Evolutionary conservation across 1,140 invertebrate genomes (phyloP).

Genomic region (Hycleus phaleratus): DNA sequence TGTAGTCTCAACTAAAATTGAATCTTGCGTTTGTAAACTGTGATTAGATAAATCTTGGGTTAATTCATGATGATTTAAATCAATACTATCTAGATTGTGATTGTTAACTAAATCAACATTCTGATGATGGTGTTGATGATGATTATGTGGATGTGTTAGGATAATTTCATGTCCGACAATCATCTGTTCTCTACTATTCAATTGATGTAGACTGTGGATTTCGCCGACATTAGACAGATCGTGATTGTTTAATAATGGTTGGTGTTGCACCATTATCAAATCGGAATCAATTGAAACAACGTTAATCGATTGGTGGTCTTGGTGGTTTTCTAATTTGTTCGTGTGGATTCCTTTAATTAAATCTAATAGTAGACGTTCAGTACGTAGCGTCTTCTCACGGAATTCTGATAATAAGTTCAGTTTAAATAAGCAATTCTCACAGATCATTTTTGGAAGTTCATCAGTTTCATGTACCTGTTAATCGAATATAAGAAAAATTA

Average conservation of each 20-base stretch:
- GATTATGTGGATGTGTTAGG: constrained; percentile 1
- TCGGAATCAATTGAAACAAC: constrained; percentile 25
- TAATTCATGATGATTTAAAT: constrained; percentile 32
- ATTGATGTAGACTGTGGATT: constrained; percentile 26
- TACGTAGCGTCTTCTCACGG: constrained; percentile 48
- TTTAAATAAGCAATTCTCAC: constrained; percentile 52
- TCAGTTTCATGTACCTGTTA: constrained; percentile 48
- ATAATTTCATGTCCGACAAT: constrained; percentile 32
- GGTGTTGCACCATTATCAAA: constrained; percentile 31
- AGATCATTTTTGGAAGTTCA: constrained; percentile 53
- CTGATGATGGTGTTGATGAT: constrained; percentile 7
- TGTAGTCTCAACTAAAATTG: constrained; percentile 17
- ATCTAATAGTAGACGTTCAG: constrained; percentile 47
- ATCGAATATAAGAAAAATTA: constrained; percentile 15
- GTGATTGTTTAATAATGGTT: constrained; percentile 29
- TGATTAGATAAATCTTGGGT: constrained; percentile 34
- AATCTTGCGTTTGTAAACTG: constrained; percentile 25
- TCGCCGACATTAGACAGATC: constrained; percentile 25
- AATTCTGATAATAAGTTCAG: constrained; percentile 53
- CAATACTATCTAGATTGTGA: constrained; percentile 31
- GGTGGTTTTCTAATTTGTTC: constrained; percentile 30
- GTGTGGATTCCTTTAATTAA: constrained; percentile 43
- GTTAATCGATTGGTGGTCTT: constrained; percentile 32
- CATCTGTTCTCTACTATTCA: constrained; percentile 28
- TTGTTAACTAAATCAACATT: constrained; percentile 25